These are phyloP conservation scores for Trichonephila clavipes DNA, from an alignment of 1,140 invertebrate genomes.

Conservation along the genomic window DNA sequence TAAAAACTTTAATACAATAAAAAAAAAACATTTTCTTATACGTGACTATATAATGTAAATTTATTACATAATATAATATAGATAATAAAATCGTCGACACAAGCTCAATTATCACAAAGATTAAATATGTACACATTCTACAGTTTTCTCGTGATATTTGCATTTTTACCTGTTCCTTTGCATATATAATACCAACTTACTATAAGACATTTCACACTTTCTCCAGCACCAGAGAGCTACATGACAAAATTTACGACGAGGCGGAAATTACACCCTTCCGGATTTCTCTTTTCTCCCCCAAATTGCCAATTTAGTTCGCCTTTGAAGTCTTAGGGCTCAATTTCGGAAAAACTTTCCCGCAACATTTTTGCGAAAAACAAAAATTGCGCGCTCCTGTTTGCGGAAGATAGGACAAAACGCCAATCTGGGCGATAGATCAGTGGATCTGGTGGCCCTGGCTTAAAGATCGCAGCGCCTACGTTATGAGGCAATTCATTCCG, in stretches of 20 bases:
- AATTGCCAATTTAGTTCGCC: conserved; percentile 24
- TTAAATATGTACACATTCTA: neutral
- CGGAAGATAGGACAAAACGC: conserved; percentile 37
- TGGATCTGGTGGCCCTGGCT: neutral
- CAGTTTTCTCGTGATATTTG: neutral
- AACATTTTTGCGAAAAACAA: neutral
- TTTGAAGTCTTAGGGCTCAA: neutral
- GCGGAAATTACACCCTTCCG: conserved; percentile 21
- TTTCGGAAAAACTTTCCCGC: neutral
- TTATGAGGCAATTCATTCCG: conserved; percentile 76
- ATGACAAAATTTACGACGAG: conserved; percentile 20
- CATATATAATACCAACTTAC: neutral
- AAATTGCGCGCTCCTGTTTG: neutral
- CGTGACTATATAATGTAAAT: no score
- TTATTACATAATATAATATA: no score
- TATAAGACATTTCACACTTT: neutral
- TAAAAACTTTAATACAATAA: no score
- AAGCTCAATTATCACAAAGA: neutral
- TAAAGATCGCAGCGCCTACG: conserved; percentile 73
- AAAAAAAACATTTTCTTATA: no score
- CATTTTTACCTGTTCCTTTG: neutral
- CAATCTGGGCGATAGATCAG: conserved; percentile 57
- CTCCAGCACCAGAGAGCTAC: neutral
- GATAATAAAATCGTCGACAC: no score
- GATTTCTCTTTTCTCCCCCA: neutral